These are phyloP conservation scores for Poliocrania exsul DNA, from an alignment of 2,797 vertebrate genomes.

Conservation along the genomic window DNA sequence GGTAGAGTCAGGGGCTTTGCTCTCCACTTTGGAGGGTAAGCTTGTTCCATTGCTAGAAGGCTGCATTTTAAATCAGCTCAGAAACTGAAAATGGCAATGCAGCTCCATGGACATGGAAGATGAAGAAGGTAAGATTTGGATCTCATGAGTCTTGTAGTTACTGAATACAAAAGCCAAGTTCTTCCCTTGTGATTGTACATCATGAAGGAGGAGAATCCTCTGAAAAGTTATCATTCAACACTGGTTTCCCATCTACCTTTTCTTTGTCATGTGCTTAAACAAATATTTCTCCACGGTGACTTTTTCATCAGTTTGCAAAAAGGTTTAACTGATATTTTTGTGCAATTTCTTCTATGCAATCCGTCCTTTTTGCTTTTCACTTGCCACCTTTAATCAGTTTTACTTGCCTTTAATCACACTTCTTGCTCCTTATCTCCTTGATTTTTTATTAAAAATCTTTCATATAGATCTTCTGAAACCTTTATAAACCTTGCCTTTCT, in stretches of 20 bases:
- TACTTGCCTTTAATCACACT: background rate
- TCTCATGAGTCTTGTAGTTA: background rate
- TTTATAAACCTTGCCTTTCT: background rate
- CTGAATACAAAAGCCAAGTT: background rate
- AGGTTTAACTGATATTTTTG: background rate
- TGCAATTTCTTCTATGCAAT: background rate
- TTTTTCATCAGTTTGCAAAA: background rate
- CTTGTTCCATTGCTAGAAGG: background rate
- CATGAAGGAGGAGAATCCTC: background rate
- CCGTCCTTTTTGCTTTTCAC: background rate
- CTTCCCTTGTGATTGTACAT: background rate
- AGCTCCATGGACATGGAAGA: background rate
- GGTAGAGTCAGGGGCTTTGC: background rate
- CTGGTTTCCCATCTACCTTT: background rate
- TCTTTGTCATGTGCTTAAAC: background rate
- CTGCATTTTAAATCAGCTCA: background rate
- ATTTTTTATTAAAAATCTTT: background rate
- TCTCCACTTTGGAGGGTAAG: background rate
- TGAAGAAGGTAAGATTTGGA: background rate
- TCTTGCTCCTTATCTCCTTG: background rate
- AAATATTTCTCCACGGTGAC: background rate
- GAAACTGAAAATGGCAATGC: background rate
- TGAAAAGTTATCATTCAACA: background rate
- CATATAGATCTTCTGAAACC: background rate
- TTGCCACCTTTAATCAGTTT: background rate